Evolutionary conservation across 2,113 vertebrate genomes (phyloP), one percentile per base, ranked within the genome.

Genomic region (Sclerurus mexicanus): DNA sequence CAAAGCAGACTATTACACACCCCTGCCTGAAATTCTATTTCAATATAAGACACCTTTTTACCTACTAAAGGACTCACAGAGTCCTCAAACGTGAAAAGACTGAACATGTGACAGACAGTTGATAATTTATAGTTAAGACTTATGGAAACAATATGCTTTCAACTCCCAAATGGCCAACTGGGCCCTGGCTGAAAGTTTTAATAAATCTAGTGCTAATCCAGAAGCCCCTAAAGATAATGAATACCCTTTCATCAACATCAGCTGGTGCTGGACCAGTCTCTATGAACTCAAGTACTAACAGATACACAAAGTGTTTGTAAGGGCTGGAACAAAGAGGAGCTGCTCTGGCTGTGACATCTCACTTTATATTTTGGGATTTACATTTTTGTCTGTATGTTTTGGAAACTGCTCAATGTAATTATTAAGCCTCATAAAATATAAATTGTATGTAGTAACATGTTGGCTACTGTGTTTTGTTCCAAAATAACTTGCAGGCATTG

Each of bases 361-460:
- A 85, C 93, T 95, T 85, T 27, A 50, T 49, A 7, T 14, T 25
- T 50, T 27, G 25, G 49, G 49, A 50, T 50, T 50, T 27, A 50
- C 25, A 27, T 14, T 74, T 79, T 60, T 83, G 62, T 49, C 73
- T 84, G 83, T 47, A 27, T 50, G 52, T 92, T 95, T 96, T 85
- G 89, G 88, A 91, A 97, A 85, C 86, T 12, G 15, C 95, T 97
- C 87, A 40, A 93, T 96, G 39, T 90, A 97, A 97, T 97, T 97
- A 95, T 12, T 84, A 56, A 75, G 59, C 33, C 50, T 92, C 92
- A 93, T 89, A 93, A 96, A 94, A 91, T 81, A 71, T 63, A 81
- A 66, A 94, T 93, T 95, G 78, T 66, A n/a, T 55, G 30, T 31
- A 71, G 55, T 62, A 92, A 82, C 46, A 50, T 1, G 11, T 33